Conservation (phyloP, 2,113 vertebrate species). For the Plectropomus leopardus region DNA sequence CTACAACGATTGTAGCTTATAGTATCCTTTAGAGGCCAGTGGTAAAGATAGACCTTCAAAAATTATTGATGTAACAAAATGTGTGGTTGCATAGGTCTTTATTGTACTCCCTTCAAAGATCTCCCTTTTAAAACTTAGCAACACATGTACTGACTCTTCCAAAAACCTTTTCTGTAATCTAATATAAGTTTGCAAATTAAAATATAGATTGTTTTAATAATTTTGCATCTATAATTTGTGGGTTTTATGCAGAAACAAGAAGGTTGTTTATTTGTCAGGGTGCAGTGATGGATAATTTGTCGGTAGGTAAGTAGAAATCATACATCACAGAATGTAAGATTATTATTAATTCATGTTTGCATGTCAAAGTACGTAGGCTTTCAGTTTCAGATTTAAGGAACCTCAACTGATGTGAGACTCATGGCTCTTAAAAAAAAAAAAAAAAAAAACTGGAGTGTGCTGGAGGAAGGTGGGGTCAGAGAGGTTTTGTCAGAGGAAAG, state of each 20-base stretch:
- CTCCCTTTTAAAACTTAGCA: conserved; percentile 91
- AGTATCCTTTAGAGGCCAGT: conserved; percentile 90
- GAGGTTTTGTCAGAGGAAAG: conserved; percentile 11
- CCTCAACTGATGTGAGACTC: background rate
- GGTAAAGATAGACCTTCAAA: conserved; percentile 77
- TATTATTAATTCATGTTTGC: background rate
- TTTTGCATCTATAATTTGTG: conserved; percentile 86
- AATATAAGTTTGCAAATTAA: conserved; percentile 99
- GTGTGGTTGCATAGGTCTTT: conserved; percentile 83
- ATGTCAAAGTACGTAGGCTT: fast-evolving
- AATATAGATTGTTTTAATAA: conserved; percentile 99
- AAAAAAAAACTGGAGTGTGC: no score
- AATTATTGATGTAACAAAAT: conserved; percentile 80
- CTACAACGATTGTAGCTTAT: conserved; percentile 90
- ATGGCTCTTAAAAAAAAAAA: background rate
- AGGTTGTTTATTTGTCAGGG: background rate
- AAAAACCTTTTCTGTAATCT: conserved; percentile 96
- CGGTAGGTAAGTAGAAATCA: no score
- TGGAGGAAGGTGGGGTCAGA: background rate
- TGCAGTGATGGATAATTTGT: background rate
- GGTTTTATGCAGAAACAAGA: background rate
- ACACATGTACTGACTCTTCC: conserved; percentile 91
- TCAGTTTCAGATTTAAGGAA: background rate
- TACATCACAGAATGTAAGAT: no score
- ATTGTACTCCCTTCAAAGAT: conserved; percentile 84